Percentiles rank a stretch among this genome's conserved stretches.
phyloP scores from a whole-genome alignment of 2,888 invertebrate species.

The Microchrysa polita region DNA sequence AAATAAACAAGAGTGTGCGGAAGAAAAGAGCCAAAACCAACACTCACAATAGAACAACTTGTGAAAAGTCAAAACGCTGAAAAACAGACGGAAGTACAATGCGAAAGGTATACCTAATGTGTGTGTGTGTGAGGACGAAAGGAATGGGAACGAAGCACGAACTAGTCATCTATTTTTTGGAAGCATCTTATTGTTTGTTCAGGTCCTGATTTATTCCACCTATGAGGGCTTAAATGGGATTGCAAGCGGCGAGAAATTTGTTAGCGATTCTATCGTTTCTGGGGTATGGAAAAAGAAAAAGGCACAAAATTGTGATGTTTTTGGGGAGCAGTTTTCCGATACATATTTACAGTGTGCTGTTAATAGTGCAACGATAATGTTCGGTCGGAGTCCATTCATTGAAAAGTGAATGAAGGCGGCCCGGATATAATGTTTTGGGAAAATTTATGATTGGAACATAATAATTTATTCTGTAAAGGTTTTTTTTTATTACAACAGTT shows the following conservation, averaged over 20 bases:
- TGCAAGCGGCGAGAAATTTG: slow-evolving; percentile 29
- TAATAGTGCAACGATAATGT: neutral
- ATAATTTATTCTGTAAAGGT: no score
- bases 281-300: neutral
- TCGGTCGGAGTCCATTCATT: neutral
- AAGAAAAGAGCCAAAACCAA: slow-evolving; percentile 7
- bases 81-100: slow-evolving; percentile 2
- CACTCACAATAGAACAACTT: slow-evolving; percentile 13
- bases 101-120: slow-evolving; percentile 15
- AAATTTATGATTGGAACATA: no score
- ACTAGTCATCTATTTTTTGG: slow-evolving; percentile 35
- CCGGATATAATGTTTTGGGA: no score
- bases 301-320: neutral
- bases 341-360: neutral
- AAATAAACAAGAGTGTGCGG: slow-evolving; percentile 39
- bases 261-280: neutral
- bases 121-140: neutral
- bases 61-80: slow-evolving; percentile 13
- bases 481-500: no score
- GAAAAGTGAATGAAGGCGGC: no score
- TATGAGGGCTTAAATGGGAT: slow-evolving; percentile 47
- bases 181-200: slow-evolving; percentile 43
- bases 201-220: slow-evolving; percentile 46
- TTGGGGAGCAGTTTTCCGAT: neutral
- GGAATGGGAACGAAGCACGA: slow-evolving; percentile 5